phyloP scores from a whole-genome alignment of 2,888 invertebrate genomes.

The Athalia rosae region DNA sequence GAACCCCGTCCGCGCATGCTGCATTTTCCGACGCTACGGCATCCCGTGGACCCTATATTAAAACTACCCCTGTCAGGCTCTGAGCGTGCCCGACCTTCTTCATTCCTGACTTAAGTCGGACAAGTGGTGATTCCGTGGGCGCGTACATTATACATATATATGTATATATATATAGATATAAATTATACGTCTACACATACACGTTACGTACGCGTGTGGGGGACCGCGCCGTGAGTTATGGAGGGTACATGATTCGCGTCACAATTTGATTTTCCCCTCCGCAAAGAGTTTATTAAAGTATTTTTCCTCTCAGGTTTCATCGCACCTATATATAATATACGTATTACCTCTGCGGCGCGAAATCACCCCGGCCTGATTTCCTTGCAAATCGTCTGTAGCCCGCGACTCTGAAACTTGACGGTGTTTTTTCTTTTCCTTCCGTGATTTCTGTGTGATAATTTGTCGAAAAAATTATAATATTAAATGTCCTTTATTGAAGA shows the following conservation, averaged over 20 bases:
- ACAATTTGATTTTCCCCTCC: neutral
- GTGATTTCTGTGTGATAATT: neutral
- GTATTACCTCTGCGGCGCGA: too few relatives aligned
- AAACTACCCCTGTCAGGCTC: slow-evolving; percentile 37
- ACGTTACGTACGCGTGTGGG: neutral
- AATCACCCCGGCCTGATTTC: too few relatives aligned
- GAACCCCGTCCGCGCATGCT: neutral
- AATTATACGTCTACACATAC: neutral
- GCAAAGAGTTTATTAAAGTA: too few relatives aligned
- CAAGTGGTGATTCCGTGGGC: slow-evolving; percentile 37
- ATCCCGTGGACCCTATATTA: slow-evolving; percentile 40
- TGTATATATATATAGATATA: neutral
- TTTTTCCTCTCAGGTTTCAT: too few relatives aligned
- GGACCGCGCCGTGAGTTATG: slow-evolving; percentile 12
- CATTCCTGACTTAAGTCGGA: slow-evolving; percentile 37
- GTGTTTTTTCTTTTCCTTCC: neutral
- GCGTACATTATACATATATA: neutral
- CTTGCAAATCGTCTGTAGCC: too few relatives aligned
- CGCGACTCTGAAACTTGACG: neutral
- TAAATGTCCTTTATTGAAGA: too few relatives aligned
- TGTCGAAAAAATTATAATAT: neutral
- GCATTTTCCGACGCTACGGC: slow-evolving; percentile 33
- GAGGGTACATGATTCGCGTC: slow-evolving; percentile 19
- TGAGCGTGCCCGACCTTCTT: slow-evolving; percentile 27
- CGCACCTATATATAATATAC: too few relatives aligned